Conservation (phyloP, 2,113 vertebrate genomes). For the Okapia johnstoni region DNA sequence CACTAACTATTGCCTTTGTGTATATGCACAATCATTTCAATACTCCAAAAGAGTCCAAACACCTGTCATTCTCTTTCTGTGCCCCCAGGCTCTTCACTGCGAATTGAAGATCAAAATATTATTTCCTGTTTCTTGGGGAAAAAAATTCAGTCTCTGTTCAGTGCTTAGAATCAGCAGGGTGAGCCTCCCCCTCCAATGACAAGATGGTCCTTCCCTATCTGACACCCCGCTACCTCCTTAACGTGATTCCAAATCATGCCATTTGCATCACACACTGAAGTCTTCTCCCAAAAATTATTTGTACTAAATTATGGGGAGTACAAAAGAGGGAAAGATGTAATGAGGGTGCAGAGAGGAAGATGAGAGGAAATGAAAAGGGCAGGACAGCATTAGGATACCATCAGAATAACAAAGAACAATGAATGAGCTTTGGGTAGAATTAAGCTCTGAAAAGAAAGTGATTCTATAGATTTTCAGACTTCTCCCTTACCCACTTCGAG, state of each 20-base stretch:
- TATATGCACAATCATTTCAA: neutral
- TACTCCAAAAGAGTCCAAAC: neutral
- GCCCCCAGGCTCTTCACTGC: neutral
- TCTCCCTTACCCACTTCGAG: neutral
- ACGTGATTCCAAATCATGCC: neutral
- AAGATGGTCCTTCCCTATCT: neutral
- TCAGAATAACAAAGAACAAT: neutral
- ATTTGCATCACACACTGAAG: neutral
- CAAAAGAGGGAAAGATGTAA: neutral
- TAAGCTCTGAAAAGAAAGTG: neutral
- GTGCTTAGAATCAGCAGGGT: neutral
- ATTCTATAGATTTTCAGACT: neutral
- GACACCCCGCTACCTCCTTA: neutral
- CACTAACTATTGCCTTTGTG: neutral
- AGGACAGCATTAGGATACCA: neutral
- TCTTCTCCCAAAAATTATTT: neutral
- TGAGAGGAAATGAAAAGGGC: neutral
- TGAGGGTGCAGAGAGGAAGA: neutral
- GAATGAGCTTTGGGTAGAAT: neutral
- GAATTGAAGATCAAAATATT: neutral
- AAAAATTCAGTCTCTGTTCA: neutral
- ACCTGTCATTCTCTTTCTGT: neutral
- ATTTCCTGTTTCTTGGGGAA: neutral
- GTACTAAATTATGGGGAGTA: neutral
- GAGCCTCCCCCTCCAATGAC: neutral